Evolutionary conservation across 2,797 vertebrate species (phyloP).

Genomic region (Lutjanus argentimaculatus): DNA sequence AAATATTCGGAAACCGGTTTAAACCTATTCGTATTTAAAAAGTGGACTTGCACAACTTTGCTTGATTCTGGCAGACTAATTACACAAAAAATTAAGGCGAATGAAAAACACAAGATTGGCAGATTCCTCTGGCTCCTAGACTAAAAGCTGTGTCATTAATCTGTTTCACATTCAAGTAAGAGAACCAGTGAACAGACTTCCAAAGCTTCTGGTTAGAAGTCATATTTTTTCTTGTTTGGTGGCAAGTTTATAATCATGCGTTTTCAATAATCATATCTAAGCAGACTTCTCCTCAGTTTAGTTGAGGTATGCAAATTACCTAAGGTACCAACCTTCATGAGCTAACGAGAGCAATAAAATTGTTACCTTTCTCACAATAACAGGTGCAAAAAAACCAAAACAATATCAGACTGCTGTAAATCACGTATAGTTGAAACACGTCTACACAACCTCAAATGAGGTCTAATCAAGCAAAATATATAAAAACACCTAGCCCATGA

Average conservation of each 20-base stretch:
- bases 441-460: neutral
- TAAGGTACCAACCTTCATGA: too few relatives aligned
- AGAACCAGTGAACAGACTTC: neutral
- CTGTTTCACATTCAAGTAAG: neutral
- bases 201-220: too few relatives aligned
- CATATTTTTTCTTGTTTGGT: neutral
- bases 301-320: neutral
- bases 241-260: neutral
- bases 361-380: too few relatives aligned
- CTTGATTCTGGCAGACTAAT: too few relatives aligned
- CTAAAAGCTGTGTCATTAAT: neutral
- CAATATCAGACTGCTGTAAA: neutral
- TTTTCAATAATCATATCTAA: neutral
- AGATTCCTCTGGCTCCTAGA: too few relatives aligned
- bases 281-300: neutral
- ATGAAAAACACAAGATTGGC: too few relatives aligned
- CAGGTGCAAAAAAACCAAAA: neutral
- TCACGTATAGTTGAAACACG: neutral
- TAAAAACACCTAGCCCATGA: neutral
- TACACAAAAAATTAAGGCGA: too few relatives aligned
- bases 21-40: neutral
- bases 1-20: neutral
- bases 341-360: too few relatives aligned
- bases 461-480: neutral
- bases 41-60: too few relatives aligned